Percentiles rank a stretch among this genome's conserved stretches.
These are phyloP conservation scores for Tachina grossa DNA, from an alignment of 2,888 invertebrate genomes.

Conservation along the genomic window DNA sequence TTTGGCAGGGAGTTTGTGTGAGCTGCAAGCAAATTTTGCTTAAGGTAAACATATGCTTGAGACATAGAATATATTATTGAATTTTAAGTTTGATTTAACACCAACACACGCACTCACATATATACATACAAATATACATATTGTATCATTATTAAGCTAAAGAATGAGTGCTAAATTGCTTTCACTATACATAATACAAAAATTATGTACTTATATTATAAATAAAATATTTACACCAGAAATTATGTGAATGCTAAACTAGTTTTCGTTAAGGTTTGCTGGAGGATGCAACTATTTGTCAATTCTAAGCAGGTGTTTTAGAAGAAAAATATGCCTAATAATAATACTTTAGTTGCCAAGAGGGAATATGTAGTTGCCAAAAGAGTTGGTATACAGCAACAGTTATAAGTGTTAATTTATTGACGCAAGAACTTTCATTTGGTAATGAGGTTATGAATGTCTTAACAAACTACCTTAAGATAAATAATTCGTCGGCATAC, in stretches of 20 bases:
- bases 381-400: no score
- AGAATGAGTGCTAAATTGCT: constrained; percentile 17
- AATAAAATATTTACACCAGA: constrained; percentile 46
- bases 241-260: constrained; percentile 36
- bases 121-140: not conserved
- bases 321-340: constrained; percentile 35
- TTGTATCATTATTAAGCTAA: constrained; percentile 36
- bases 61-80: constrained; percentile 65
- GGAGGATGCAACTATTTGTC: constrained; percentile 61
- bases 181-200: not conserved
- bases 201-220: constrained; percentile 7
- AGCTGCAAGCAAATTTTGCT: constrained; percentile 34
- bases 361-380: no score
- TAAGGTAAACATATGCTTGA: constrained; percentile 65
- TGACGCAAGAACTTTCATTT: constrained; percentile 8
- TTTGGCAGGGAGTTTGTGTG: not conserved
- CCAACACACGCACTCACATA: not conserved
- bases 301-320: constrained; percentile 67
- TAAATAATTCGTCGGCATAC: not conserved
- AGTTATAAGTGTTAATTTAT: not conserved
- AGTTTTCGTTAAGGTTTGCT: constrained; percentile 1
- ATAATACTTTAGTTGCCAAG: constrained; percentile 49
- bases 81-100: constrained; percentile 63
- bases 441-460: not conserved
- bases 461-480: not conserved